phyloP scores from a whole-genome alignment of 2,113 vertebrate genomes.

The Athene noctua region DNA sequence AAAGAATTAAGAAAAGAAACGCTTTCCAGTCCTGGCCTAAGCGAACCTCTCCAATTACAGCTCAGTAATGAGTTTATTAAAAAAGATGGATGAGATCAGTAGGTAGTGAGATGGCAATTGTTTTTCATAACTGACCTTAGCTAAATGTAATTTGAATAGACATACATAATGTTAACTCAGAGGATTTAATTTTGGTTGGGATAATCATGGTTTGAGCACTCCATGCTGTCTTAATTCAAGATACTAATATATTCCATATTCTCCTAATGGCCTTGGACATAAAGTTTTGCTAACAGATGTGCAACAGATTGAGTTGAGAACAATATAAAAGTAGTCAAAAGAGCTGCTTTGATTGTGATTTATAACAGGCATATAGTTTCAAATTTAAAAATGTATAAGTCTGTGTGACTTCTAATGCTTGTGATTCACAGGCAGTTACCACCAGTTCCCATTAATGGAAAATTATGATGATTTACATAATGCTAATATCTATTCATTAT shows the following conservation, averaged over 20 bases:
- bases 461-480: slow-evolving; percentile 42
- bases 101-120: slow-evolving; percentile 23
- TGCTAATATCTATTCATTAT: slow-evolving; percentile 59
- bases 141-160: slow-evolving; percentile 25
- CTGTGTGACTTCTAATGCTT: slow-evolving; percentile 1
- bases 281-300: slow-evolving; percentile 26
- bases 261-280: not conserved
- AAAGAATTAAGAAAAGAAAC: not conserved
- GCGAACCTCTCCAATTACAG: not conserved
- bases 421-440: slow-evolving; percentile 37
- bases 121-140: slow-evolving; percentile 47
- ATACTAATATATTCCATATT: not conserved
- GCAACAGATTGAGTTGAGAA: slow-evolving; percentile 8
- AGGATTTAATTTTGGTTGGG: slow-evolving; percentile 37
- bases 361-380: not conserved
- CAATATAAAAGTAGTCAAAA: slow-evolving; percentile 20
- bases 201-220: slow-evolving; percentile 2
- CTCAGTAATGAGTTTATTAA: slow-evolving; percentile 51
- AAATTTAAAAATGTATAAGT: not conserved
- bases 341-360: slow-evolving; percentile 13
- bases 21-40: not conserved
- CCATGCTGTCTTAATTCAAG: not conserved
- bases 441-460: slow-evolving; percentile 27
- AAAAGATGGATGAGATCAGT: not conserved
- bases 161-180: not conserved